Evolutionary conservation across 1,140 invertebrate genomes (phyloP).

Genomic region (Drosophila murphyi): DNA sequence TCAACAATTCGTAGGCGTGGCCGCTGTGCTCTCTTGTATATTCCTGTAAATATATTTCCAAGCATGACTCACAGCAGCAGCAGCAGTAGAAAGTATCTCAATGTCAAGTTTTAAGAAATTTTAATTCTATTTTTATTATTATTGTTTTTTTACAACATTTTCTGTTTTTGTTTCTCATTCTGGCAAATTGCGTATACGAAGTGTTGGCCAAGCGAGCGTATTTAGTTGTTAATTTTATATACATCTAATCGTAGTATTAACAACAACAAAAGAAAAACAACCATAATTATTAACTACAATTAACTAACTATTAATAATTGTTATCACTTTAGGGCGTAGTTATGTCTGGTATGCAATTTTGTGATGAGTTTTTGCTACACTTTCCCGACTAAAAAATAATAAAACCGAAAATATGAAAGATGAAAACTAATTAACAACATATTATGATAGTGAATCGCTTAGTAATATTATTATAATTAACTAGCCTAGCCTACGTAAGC

Average conservation of each 20-base stretch:
- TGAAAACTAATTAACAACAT: constrained; percentile 33
- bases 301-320: constrained; percentile 63
- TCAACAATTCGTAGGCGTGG: not conserved
- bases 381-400: constrained; percentile 17
- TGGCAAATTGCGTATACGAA: constrained; percentile 55
- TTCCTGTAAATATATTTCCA: constrained; percentile 76
- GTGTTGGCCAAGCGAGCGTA: constrained; percentile 23
- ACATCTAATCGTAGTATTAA: constrained; percentile 42
- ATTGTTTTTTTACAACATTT: constrained; percentile 18
- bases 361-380: constrained; percentile 69
- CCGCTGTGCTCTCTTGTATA: constrained; percentile 79
- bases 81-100: constrained; percentile 57
- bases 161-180: constrained; percentile 30
- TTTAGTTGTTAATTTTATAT: constrained; percentile 58
- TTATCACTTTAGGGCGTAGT: constrained; percentile 66
- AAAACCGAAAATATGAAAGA: not conserved
- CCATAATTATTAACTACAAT: constrained; percentile 49
- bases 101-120: constrained; percentile 17
- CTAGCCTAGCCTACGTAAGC: constrained; percentile 75
- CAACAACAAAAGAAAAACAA: not conserved
- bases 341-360: constrained; percentile 65
- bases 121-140: constrained; percentile 27
- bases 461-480: constrained; percentile 59
- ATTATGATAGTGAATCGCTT: constrained; percentile 60
- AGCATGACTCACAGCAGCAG: constrained; percentile 68